Evolutionary conservation across 2,113 vertebrate species (phyloP).

Genomic region (Takifugu flavidus): DNA sequence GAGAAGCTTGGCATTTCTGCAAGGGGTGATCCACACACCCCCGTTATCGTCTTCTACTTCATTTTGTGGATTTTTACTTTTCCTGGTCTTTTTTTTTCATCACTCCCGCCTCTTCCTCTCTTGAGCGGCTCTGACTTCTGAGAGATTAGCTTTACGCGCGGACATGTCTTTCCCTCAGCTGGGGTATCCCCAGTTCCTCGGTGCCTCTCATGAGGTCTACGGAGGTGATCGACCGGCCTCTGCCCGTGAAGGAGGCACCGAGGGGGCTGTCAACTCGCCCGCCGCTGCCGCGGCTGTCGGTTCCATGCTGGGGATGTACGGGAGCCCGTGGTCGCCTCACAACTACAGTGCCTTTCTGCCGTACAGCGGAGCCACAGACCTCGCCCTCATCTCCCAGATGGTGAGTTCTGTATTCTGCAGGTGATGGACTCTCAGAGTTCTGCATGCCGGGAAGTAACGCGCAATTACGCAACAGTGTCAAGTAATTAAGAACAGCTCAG

Average conservation of each 20-base stretch:
- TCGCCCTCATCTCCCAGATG: conserved; percentile 95
- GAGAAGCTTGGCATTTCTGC: conserved; percentile 45
- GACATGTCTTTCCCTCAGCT: conserved; percentile 95
- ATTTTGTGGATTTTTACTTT: conserved; percentile 60
- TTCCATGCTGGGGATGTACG: conserved; percentile 94
- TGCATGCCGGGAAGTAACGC: neutral
- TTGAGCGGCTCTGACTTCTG: conserved; percentile 40
- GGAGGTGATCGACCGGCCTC: conserved; percentile 85
- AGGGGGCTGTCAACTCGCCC: conserved; percentile 80
- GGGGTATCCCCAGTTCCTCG: conserved; percentile 91
- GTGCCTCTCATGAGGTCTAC: conserved; percentile 85
- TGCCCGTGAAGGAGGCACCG: conserved; percentile 79
- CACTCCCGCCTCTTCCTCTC: conserved; percentile 24
- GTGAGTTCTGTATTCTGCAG: conserved; percentile 73
- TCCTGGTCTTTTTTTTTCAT: conserved; percentile 29
- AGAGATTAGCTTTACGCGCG: conserved; percentile 56
- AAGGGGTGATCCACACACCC: conserved; percentile 56
- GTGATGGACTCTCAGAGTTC: neutral
- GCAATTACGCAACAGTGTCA: neutral
- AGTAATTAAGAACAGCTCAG: neutral
- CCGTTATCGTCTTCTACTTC: conserved; percentile 26
- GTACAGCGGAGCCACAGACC: conserved; percentile 87
- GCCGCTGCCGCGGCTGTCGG: conserved; percentile 85
- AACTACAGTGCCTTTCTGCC: conserved; percentile 95
- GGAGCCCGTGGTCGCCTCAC: conserved; percentile 86